A percentile compares a stretch with the other conserved stretches of the same genome.
phyloP scores from a whole-genome alignment of 2,113 vertebrate genomes.

The Lutjanus erythropterus region DNA sequence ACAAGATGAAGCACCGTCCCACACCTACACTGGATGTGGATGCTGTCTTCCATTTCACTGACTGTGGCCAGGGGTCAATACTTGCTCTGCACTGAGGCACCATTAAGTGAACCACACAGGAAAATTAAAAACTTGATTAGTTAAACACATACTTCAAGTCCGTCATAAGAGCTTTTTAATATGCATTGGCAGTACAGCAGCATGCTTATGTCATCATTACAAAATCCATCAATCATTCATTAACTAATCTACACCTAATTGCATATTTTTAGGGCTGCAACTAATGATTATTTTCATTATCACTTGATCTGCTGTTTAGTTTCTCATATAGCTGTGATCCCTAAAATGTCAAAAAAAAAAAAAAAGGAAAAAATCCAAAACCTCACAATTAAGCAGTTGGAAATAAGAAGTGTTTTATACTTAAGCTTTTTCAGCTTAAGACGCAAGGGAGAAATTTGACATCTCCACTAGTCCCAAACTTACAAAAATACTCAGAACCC shows the following conservation, averaged over 20 bases:
- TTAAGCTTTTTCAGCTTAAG: too few relatives aligned
- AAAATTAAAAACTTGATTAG: neutral
- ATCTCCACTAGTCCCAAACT: too few relatives aligned
- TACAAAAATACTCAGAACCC: too few relatives aligned
- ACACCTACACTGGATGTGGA: neutral
- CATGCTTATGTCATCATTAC: neutral
- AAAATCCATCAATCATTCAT: neutral
- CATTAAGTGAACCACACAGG: neutral
- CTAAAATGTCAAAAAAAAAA: neutral
- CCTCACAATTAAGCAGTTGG: neutral
- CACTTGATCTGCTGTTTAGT: neutral
- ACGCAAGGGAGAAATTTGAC: too few relatives aligned
- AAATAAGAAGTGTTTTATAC: neutral
- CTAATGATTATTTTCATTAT: neutral
- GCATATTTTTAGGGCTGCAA: neutral
- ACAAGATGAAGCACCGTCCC: neutral
- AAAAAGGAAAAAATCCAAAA: neutral
- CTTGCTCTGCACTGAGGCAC: neutral
- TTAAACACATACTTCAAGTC: neutral
- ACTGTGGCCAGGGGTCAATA: neutral
- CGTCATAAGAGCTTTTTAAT: constrained; percentile 1
- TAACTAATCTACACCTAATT: neutral
- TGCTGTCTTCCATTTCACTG: neutral
- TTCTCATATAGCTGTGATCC: neutral
- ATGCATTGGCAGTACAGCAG: neutral